Evolutionary conservation across 2,113 vertebrate species (phyloP).

Genomic region (Corynorhinus townsendii): DNA sequence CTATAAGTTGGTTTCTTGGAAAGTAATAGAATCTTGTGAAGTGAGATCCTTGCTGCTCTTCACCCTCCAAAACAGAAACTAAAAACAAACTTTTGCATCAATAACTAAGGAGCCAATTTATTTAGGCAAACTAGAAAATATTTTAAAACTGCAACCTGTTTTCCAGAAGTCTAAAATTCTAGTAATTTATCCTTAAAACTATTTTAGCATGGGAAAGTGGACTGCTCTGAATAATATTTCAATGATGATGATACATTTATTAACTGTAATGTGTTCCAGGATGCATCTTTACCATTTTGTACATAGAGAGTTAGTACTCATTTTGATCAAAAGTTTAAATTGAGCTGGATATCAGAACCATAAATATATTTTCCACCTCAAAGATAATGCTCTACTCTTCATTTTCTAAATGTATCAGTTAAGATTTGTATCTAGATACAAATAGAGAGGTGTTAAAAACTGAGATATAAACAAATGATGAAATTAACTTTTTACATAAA

Average conservation of each 20-base stretch:
- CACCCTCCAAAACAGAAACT: neutral
- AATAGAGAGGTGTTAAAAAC: conserved; percentile 9
- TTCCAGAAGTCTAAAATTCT: neutral
- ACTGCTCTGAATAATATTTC: neutral
- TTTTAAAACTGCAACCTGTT: neutral
- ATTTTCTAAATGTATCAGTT: neutral
- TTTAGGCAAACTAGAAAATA: neutral
- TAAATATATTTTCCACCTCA: conserved; percentile 22
- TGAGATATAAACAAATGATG: conserved; percentile 13
- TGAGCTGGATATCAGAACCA: neutral
- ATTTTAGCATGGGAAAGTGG: neutral
- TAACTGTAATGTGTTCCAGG: neutral
- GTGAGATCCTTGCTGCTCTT: neutral
- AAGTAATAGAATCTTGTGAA: neutral
- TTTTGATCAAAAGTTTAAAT: conserved; percentile 1
- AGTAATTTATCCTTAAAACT: neutral
- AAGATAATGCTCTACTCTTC: neutral
- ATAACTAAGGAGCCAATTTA: neutral
- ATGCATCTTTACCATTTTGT: neutral
- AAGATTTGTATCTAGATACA: neutral
- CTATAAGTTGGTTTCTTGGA: neutral
- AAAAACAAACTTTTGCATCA: neutral
- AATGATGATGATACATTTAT: neutral
- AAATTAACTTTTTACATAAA: conserved; percentile 5
- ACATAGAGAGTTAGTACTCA: neutral